phyloP scores from a whole-genome alignment of 2,113 vertebrate species.

The Amphilophus citrinellus region DNA sequence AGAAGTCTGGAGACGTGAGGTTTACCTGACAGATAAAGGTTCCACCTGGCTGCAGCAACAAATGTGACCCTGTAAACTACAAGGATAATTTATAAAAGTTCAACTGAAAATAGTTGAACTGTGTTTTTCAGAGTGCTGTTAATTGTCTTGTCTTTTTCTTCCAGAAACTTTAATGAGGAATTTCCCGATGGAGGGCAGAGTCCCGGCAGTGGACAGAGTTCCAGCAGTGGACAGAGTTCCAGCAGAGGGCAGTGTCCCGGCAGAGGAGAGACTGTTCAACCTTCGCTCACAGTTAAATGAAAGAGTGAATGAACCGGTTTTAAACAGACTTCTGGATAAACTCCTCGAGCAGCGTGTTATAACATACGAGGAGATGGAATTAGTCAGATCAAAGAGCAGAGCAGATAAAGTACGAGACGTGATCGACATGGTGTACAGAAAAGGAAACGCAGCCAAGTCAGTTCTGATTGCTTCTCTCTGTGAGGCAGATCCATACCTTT shows the following conservation, averaged over 20 bases:
- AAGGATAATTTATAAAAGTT: no score
- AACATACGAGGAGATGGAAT: background rate
- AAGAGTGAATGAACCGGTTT: background rate
- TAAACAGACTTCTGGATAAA: background rate
- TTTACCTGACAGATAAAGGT: no score
- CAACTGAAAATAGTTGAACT: no score
- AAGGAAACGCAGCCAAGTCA: background rate
- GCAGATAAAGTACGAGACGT: background rate
- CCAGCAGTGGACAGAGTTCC: background rate
- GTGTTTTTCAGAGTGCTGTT: no score
- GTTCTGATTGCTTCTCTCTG: background rate
- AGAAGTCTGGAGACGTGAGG: background rate
- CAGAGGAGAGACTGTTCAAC: fast-evolving
- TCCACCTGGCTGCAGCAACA: no score
- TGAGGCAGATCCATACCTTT: background rate
- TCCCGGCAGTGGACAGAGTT: background rate
- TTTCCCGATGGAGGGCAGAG: no score
- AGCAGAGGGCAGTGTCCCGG: background rate
- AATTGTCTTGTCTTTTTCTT: no score
- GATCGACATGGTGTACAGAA: background rate
- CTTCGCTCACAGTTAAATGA: background rate
- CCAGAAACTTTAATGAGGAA: no score
- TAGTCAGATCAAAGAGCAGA: background rate
- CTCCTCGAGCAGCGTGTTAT: background rate
- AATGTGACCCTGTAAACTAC: no score